Evolutionary conservation across 2,797 vertebrate species (phyloP), one percentile per base, ranked within the genome.

Genomic region (Triplophysa yarkandensis): DNA sequence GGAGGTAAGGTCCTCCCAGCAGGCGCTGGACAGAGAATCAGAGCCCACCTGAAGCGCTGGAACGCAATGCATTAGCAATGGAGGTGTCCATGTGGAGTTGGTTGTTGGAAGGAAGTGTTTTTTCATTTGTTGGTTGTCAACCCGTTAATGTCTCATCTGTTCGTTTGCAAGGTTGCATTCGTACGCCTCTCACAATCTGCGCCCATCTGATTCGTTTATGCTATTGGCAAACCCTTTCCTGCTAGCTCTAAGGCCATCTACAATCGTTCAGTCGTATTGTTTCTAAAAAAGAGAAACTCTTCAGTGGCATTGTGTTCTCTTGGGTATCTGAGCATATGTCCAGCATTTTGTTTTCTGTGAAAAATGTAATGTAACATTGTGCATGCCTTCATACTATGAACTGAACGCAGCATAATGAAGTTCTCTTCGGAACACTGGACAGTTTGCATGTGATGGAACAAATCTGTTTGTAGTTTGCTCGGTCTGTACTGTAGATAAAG

Each of bases 401-500:
- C 67, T 21, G 57, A 74, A 36, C 58, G 74, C 64, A 54, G 46
- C 71, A 70, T 66, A 44, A 61, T 46, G 55, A 75, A 30, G 67
- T 52, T 50, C 41, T 67, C 25, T 64, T 61, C 60, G 32, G 60
- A 74, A 80, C 77, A 79, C 73, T 73, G 77, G 81, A 77, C 62
- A 58, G 28, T 7, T 30, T 8, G n/a, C 54, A 16, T 57, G 54
- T 21, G 19, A 55, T 27, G 25, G 3, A 14, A 1, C 71, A 32
- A 52, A 68, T 19, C 23, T 25, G 50, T 54, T 23, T 13, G 23
- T 54, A 23, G 10, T 39, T 39, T 39, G 2, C 28, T 55, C 21
- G 23, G 17, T 6, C 8, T 57, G 27, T 30, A 30, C 27, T 32
- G 30, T 4, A n/a, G 16, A 71, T 23, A 34, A 19, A 50, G 43